Percentiles rank a stretch among this genome's conserved stretches.
These are phyloP conservation scores for Drosophila pseudotakahashii DNA, from an alignment of 2,888 invertebrate species.

Conservation along the genomic window DNA sequence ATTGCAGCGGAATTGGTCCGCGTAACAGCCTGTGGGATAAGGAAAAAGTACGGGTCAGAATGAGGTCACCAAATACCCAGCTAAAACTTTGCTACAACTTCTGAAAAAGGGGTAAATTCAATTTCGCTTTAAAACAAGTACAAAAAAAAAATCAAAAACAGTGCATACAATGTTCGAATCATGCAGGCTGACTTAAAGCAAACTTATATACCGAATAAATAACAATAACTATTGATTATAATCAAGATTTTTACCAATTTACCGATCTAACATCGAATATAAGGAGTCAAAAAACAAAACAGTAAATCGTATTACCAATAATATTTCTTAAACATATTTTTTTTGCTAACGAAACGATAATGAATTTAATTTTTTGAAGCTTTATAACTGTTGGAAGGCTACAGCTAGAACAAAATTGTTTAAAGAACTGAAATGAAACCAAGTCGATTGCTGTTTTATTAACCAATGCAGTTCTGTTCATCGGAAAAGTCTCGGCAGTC, in stretches of 20 bases:
- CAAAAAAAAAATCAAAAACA: constrained; percentile 7
- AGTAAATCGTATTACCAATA: not conserved
- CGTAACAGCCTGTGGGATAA: constrained; percentile 86
- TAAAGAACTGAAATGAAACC: not conserved
- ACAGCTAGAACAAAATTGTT: constrained; percentile 1
- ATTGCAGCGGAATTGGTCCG: constrained; percentile 88
- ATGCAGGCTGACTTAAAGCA: constrained; percentile 17
- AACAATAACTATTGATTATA: not conserved
- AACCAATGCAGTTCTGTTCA: constrained; percentile 92
- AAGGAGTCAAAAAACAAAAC: no score
- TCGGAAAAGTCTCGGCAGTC: constrained; percentile 96
- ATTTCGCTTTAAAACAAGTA: constrained; percentile 7
- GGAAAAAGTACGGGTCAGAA: not conserved
- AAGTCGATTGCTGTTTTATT: constrained; percentile 63
- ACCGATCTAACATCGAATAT: no score
- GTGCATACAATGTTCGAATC: constrained; percentile 58
- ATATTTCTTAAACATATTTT: not conserved
- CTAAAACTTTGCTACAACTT: no score
- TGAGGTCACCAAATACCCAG: not conserved
- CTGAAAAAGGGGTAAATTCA: constrained; percentile 2
- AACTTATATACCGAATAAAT: constrained; percentile 10
- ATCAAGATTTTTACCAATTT: not conserved
- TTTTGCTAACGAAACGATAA: not conserved
- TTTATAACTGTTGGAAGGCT: not conserved
- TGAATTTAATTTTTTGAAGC: not conserved